Evolutionary conservation across 2,113 vertebrate species (phyloP).

Genomic region (Nannospalax galili): DNA sequence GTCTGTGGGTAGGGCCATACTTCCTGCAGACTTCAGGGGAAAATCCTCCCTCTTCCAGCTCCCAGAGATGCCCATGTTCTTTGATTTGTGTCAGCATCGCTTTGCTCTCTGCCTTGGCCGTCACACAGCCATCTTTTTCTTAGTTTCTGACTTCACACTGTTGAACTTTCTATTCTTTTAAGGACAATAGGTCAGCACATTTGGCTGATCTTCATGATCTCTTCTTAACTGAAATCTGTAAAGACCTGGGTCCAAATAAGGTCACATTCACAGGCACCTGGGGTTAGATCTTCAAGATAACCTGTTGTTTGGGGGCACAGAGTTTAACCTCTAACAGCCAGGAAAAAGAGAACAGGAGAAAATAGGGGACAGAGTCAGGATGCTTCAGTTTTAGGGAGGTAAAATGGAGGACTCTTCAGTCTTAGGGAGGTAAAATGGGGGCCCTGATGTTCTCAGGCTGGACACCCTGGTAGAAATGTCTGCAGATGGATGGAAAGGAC

Average conservation of each 20-base stretch:
- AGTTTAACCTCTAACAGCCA: background rate
- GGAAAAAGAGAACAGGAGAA: background rate
- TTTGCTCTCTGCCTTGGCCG: background rate
- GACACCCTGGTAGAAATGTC: background rate
- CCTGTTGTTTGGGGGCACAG: background rate
- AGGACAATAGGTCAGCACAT: background rate
- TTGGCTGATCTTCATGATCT: background rate
- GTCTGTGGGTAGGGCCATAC: fast-evolving
- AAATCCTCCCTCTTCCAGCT: background rate
- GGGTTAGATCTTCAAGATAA: background rate
- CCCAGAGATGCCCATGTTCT: background rate
- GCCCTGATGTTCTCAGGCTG: background rate
- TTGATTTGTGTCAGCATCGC: background rate
- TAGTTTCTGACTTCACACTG: background rate
- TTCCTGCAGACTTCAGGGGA: background rate
- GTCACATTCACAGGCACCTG: background rate
- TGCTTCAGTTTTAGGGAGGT: background rate
- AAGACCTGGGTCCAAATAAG: background rate
- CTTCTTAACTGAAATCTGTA: background rate
- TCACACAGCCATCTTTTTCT: background rate
- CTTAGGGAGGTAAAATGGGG: background rate
- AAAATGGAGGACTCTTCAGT: constrained; percentile 2
- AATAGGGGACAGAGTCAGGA: background rate
- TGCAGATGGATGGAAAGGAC: background rate
- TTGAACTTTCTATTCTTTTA: background rate